phyloP scores from a whole-genome alignment of 2,797 vertebrate genomes.

The Mareca strepera region DNA sequence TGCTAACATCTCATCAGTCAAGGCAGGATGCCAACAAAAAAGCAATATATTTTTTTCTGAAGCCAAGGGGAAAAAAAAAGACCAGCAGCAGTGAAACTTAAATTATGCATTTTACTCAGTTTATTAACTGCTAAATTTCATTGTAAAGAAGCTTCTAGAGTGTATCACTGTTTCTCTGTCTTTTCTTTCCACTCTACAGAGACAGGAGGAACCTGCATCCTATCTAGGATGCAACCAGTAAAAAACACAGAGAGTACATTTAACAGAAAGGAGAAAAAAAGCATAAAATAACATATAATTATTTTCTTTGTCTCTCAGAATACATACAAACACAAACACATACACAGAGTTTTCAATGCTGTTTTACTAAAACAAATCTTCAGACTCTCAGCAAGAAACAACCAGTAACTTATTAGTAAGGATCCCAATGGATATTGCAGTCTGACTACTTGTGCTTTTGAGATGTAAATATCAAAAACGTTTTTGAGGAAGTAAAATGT shows the following conservation, averaged over 20 bases:
- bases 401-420: not conserved
- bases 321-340: not conserved
- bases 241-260: not conserved
- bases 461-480: slow-evolving; percentile 57
- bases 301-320: slow-evolving; percentile 11
- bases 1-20: not conserved
- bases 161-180: not conserved
- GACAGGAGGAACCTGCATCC: not conserved
- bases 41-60: not conserved
- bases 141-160: not conserved
- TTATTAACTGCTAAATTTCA: not conserved
- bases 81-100: not conserved
- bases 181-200: not conserved
- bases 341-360: not conserved
- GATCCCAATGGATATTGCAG: slow-evolving; percentile 19
- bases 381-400: not conserved
- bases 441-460: slow-evolving; percentile 26
- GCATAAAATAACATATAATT: not conserved
- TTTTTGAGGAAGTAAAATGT: slow-evolving; percentile 54
- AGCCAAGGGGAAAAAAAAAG: not conserved
- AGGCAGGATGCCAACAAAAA: not conserved
- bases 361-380: slow-evolving; percentile 43
- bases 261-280: not conserved
- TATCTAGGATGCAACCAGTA: not conserved
- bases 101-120: not conserved